phyloP scores from a whole-genome alignment of 2,113 vertebrate species.

The Parus major region DNA sequence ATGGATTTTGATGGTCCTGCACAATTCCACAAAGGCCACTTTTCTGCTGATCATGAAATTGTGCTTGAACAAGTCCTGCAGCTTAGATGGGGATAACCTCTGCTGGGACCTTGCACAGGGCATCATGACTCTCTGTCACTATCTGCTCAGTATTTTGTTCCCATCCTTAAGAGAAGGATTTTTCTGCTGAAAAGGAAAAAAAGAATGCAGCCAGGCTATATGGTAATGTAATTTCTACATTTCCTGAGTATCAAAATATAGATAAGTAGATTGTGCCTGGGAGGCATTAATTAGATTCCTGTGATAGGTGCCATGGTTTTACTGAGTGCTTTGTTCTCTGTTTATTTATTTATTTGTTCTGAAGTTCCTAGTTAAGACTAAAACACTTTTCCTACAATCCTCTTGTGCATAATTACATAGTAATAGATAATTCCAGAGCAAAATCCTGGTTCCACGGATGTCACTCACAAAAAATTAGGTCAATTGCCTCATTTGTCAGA shows the following conservation, averaged over 20 bases:
- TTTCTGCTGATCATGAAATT: background rate
- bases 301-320: background rate
- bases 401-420: slow-evolving; percentile 5
- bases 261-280: background rate
- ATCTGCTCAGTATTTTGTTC: background rate
- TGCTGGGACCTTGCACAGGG: background rate
- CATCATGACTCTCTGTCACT: rapidly evolving
- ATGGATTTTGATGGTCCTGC: background rate
- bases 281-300: slow-evolving; percentile 5
- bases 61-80: background rate
- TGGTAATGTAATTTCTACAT: background rate
- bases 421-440: background rate
- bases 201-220: background rate
- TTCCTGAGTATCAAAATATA: background rate
- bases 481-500: background rate
- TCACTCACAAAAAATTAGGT: slow-evolving; percentile 7
- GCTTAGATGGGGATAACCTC: background rate
- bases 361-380: background rate
- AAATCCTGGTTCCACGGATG: background rate
- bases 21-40: background rate
- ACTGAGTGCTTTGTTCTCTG: background rate
- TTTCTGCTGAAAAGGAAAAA: background rate
- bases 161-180: background rate
- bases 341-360: slow-evolving; percentile 21
- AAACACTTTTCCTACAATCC: background rate